Percentiles rank a stretch among this genome's conserved stretches.
These are phyloP conservation scores for Nymphalis c-album DNA, from an alignment of 2,888 invertebrate genomes.

Conservation along the genomic window DNA sequence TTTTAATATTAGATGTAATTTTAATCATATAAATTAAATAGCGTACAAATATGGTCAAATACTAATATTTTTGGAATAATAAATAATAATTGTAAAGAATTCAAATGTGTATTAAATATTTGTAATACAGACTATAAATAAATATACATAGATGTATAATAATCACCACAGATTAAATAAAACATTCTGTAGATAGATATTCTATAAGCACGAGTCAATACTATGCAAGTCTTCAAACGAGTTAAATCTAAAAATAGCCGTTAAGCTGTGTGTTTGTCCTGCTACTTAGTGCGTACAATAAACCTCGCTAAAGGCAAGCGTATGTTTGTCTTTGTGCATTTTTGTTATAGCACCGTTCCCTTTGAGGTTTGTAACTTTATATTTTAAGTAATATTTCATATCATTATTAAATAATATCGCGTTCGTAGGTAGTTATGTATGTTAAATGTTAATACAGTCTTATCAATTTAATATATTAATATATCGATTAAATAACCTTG, in stretches of 20 bases:
- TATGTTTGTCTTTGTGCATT: constrained; percentile 33
- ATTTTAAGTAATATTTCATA: constrained; percentile 22
- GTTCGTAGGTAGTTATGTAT: too few species aligned
- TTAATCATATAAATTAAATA: too few species aligned
- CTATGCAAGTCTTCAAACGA: constrained; percentile 22
- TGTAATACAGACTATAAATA: too few species aligned
- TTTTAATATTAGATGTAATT: too few species aligned
- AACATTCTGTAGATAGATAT: background rate
- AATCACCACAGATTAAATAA: background rate
- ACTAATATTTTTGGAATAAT: too few species aligned
- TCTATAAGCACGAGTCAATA: constrained; percentile 6
- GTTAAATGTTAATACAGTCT: too few species aligned
- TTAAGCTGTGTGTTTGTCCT: constrained; percentile 34
- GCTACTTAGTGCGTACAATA: constrained; percentile 41
- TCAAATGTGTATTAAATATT: too few species aligned
- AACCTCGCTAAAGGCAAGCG: constrained; percentile 35
- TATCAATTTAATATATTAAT: too few species aligned
- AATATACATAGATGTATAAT: background rate
- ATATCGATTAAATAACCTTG: too few species aligned
- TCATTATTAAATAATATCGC: background rate
- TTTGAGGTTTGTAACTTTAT: constrained; percentile 27
- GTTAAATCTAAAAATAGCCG: constrained; percentile 37
- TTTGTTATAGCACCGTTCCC: constrained; percentile 22
- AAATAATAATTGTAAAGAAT: too few species aligned
- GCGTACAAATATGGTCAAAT: too few species aligned